Evolutionary conservation across 35 echinoderm and acorn worm genomes (phyloP).

Genomic region (Apostichopus parvimensis): DNA sequence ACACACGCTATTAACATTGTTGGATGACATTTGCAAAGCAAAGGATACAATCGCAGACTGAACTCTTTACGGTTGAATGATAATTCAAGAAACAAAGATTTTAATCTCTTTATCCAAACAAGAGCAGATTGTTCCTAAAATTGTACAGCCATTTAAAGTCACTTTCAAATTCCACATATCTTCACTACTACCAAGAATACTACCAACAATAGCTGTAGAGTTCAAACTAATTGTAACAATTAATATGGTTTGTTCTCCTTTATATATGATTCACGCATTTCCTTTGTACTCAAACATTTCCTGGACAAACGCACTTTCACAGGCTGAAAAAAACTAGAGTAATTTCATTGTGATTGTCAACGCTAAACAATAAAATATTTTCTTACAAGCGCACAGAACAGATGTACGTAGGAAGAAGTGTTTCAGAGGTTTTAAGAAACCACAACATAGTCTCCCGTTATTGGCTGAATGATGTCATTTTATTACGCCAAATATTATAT

Average conservation of each 20-base stretch:
- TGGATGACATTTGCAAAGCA: neutral
- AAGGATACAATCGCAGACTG: conserved; percentile 8
- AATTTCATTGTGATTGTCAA: neutral
- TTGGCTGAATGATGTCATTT: conserved; percentile 21
- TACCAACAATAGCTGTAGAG: too few species aligned
- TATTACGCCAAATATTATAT: neutral
- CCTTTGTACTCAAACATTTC: neutral
- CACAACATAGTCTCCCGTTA: neutral
- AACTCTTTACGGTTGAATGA: neutral
- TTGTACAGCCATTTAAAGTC: neutral
- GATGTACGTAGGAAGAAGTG: neutral
- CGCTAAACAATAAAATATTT: neutral
- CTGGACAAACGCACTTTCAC: neutral
- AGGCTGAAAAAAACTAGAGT: neutral
- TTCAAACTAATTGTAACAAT: too few species aligned
- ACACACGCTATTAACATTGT: too few species aligned
- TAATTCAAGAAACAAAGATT: neutral
- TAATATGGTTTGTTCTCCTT: too few species aligned
- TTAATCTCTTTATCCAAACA: conserved; percentile 17
- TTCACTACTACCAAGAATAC: too few species aligned
- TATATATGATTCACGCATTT: too few species aligned
- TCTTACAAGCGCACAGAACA: neutral
- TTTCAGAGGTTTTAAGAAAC: neutral
- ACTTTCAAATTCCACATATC: too few species aligned
- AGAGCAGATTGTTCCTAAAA: neutral